These are phyloP conservation scores for Poecilia gillii DNA, from an alignment of 2,797 vertebrate species.

Conservation along the genomic window DNA sequence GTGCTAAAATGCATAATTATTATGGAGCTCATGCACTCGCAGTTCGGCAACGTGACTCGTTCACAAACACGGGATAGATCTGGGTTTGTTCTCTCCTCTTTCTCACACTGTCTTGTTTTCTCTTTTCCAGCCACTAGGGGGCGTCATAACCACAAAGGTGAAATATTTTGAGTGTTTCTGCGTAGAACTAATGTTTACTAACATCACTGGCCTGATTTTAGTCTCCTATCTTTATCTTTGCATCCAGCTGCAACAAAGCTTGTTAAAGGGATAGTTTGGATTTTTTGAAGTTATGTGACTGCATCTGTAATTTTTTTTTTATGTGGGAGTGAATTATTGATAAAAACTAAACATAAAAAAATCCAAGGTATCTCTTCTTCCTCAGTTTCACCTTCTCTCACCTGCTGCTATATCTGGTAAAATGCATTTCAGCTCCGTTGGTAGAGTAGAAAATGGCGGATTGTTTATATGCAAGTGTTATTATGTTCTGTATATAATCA, in stretches of 20 bases:
- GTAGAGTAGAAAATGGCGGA: conserved; percentile 58
- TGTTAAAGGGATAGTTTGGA: conserved; percentile 18
- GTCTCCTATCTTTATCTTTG: neutral
- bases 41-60: conserved; percentile 4
- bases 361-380: conserved; percentile 5
- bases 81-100: neutral
- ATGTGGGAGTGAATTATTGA: neutral
- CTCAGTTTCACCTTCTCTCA: conserved; percentile 19
- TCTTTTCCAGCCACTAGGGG: conserved; percentile 52
- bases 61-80: neutral
- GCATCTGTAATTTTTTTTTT: neutral
- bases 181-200: conserved; percentile 67
- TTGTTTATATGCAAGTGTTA: conserved; percentile 83
- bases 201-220: conserved; percentile 35
- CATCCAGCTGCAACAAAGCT: conserved; percentile 18
- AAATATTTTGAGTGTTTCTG: conserved; percentile 45
- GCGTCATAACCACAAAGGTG: conserved; percentile 35
- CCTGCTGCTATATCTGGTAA: conserved; percentile 59
- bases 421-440: conserved; percentile 72
- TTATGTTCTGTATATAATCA: conserved; percentile 85
- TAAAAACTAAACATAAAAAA: neutral
- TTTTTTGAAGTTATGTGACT: neutral
- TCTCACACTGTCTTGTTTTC: conserved; percentile 1
- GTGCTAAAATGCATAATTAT: conserved; percentile 32
- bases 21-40: conserved; percentile 33